These are phyloP conservation scores for Dolichoris vasculosae DNA, from an alignment of 1,140 invertebrate genomes.

Conservation along the genomic window DNA sequence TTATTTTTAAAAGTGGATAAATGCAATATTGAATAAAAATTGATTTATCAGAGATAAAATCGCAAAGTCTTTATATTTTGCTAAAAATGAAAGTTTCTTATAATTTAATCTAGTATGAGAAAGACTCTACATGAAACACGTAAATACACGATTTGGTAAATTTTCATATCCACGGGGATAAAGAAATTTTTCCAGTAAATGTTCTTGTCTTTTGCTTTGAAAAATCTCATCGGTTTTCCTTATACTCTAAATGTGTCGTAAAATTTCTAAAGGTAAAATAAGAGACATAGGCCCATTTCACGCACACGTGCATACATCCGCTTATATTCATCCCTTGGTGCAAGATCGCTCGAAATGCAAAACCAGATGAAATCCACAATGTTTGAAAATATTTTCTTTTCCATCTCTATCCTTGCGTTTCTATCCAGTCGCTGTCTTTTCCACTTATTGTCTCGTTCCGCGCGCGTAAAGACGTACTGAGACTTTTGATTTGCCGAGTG, in stretches of 20 bases:
- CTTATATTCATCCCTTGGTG: neutral
- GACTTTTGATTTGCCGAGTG: slow-evolving; percentile 53
- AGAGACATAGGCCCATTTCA: slow-evolving; percentile 17
- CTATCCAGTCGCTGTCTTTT: slow-evolving; percentile 36
- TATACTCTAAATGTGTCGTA: slow-evolving; percentile 21
- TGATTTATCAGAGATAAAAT: neutral
- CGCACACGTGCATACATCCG: neutral
- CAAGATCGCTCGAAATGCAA: slow-evolving; percentile 54
- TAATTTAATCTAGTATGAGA: neutral
- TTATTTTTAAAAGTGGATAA: neutral
- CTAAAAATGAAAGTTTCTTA: neutral
- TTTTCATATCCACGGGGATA: neutral
- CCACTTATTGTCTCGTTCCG: slow-evolving; percentile 46
- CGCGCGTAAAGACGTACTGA: slow-evolving; percentile 36
- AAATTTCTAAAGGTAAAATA: slow-evolving; percentile 31
- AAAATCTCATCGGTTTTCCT: slow-evolving; percentile 36
- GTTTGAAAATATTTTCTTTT: slow-evolving; percentile 60
- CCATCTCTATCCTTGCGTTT: neutral
- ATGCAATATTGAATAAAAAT: neutral
- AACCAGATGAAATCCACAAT: slow-evolving; percentile 59
- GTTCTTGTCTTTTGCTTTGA: slow-evolving; percentile 7
- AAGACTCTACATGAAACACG: neutral
- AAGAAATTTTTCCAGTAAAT: slow-evolving; percentile 17
- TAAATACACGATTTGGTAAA: slow-evolving; percentile 15
- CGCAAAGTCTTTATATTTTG: neutral